Evolutionary conservation across 1,140 invertebrate genomes (phyloP).

Genomic region (Halotydeus destructor): DNA sequence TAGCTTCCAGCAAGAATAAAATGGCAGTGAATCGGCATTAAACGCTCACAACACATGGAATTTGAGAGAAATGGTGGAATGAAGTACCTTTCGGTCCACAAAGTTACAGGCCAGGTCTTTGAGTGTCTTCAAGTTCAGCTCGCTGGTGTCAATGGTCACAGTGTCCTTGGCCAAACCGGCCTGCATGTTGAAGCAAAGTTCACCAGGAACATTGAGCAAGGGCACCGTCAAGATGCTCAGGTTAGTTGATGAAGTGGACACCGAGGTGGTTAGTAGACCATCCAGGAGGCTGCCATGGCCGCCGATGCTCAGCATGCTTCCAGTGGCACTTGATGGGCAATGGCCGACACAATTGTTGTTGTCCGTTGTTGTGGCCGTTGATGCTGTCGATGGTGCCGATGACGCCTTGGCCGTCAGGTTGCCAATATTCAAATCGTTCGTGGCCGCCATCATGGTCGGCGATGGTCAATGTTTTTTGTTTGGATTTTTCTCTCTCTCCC

Average conservation of each 20-base stretch:
- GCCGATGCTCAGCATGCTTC: background rate
- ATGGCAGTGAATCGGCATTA: too few species aligned
- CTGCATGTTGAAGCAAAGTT: slow-evolving; percentile 81
- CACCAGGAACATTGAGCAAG: slow-evolving; percentile 22
- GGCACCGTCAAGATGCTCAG: slow-evolving; percentile 16
- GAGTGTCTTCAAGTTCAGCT: slow-evolving; percentile 63
- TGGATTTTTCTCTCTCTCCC: too few species aligned
- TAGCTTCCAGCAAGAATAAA: slow-evolving; percentile 10
- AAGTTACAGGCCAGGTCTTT: slow-evolving; percentile 88
- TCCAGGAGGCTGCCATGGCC: too few species aligned
- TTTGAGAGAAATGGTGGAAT: background rate
- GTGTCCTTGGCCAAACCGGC: slow-evolving; percentile 74
- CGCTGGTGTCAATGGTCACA: slow-evolving; percentile 50
- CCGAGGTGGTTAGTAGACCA: too few species aligned
- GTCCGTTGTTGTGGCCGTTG: background rate
- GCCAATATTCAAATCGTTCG: too few species aligned
- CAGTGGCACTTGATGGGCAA: background rate
- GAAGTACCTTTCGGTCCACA: slow-evolving; percentile 67
- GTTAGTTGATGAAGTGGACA: too few species aligned
- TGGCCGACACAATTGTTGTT: background rate
- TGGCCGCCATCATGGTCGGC: too few species aligned
- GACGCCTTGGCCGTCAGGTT: too few species aligned
- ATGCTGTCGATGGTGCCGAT: background rate
- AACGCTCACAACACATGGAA: too few species aligned
- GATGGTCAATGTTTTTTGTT: too few species aligned